Conservation (phyloP, 1,140 invertebrate genomes). For the Tyrophagus putrescentiae region DNA sequence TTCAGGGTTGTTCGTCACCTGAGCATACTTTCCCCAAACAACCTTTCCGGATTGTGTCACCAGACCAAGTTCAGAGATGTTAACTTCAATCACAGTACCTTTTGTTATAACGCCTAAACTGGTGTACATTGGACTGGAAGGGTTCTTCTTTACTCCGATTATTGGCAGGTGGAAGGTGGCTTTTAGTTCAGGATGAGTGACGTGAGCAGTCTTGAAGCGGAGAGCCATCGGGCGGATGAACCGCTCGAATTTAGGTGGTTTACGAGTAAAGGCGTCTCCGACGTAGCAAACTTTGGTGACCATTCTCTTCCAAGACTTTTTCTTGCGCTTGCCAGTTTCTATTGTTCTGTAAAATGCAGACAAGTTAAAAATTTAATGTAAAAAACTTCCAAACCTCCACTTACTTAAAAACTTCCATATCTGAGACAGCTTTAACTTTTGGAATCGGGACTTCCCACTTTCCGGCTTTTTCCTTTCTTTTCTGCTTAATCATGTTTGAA, state of each 20-base stretch:
- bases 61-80: conserved; percentile 94
- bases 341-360: conserved; percentile 53
- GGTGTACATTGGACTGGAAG: conserved; percentile 91
- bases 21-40: conserved; percentile 99
- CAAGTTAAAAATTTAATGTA: neutral
- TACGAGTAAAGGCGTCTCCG: conserved; percentile 93
- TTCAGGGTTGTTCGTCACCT: conserved; percentile 98
- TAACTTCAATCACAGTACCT: conserved; percentile 91
- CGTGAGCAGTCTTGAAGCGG: conserved; percentile 89
- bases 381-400: neutral
- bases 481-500: conserved; percentile 99
- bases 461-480: conserved; percentile 96
- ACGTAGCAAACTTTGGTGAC: conserved; percentile 97
- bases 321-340: conserved; percentile 78
- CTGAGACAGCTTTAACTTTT: conserved; percentile 91
- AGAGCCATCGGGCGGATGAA: conserved; percentile 98
- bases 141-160: conserved; percentile 98
- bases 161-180: conserved; percentile 97
- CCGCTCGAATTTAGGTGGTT: conserved; percentile 97
- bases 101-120: conserved; percentile 96
- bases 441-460: conserved; percentile 99
- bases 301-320: conserved; percentile 99
- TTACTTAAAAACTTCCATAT: conserved; percentile 74
- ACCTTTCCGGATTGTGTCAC: conserved; percentile 98
- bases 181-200: conserved; percentile 97